Conservation (phyloP, 2,113 vertebrate species). For the Sterrhoptilus dennistouni region DNA sequence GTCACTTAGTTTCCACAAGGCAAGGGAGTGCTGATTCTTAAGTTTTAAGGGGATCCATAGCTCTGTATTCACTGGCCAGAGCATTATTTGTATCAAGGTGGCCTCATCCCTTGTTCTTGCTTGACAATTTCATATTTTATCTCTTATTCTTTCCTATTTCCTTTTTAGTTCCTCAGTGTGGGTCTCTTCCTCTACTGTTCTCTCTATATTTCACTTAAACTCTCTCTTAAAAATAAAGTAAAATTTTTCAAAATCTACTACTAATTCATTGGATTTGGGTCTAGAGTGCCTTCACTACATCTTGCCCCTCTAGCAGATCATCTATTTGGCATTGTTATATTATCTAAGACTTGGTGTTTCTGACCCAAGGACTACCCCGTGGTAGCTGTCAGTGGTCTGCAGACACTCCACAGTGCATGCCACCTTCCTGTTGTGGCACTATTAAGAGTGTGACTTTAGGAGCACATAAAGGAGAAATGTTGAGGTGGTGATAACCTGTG, state of each 20-base stretch:
- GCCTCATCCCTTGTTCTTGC: neutral
- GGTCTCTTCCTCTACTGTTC: rapidly evolving
- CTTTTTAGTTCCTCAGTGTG: neutral
- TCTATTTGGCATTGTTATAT: neutral
- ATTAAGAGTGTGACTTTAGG: neutral
- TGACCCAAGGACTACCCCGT: neutral
- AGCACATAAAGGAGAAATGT: neutral
- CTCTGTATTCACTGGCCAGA: neutral
- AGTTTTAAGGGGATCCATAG: neutral
- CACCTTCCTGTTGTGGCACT: neutral
- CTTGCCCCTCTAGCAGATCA: neutral
- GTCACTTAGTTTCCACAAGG: neutral
- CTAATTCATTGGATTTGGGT: neutral
- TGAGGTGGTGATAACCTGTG: neutral
- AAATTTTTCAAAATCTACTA: neutral
- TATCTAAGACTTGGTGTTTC: neutral
- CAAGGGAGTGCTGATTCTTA: neutral
- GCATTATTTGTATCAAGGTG: neutral
- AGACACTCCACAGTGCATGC: neutral
- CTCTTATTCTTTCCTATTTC: neutral
- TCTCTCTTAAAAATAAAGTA: neutral
- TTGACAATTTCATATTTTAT: neutral
- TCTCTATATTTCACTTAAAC: neutral
- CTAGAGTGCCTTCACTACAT: neutral
- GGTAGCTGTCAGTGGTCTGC: neutral